Base-by-base conservation (phyloP, 2,113 vertebrate species). In the Lepidiolamprologus cunningtoni region DNA sequence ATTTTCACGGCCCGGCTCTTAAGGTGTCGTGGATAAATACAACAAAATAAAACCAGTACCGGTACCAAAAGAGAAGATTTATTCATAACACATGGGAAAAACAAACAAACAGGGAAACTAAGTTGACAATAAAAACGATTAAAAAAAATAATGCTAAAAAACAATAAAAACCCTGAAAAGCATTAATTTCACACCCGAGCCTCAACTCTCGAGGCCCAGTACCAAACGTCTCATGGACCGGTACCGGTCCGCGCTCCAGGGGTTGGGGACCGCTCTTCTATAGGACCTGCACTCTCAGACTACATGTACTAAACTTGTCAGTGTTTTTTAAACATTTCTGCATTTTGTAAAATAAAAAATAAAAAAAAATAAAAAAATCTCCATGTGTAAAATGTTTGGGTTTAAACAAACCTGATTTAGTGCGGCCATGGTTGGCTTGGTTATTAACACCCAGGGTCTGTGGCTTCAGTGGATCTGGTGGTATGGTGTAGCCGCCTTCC, bases 391-490 rank as follows among this genome's bases (percentile, higher is more conserved):
- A 6, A 45, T 54, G 47, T 58, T 8, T 12, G 4, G 4, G 8
- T 31, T 57, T 68, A 6, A 45, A 91, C 96, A 96, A 93, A 99
- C 98, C 98, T 85, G 98, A 97, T 94, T 98, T 99, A 81, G 96
- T 96, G 83, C 98, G 97, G 84, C 97, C 96, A 0, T 98, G 98
- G 86, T 96, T 96, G 83, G 96, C 94, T 66, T 95, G 97, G 19
- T 97, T 96, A 89, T 97, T 95, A 45, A 98, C 95, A 2, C 97
- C 96, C 80, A 99, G 97, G 45, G 97, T 96, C 93, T 98, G 98
- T 85, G 98, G 98, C 89, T 99, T 99, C 45, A 98, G 91, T 0
- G 98, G 97, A 80, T 99, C 99, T 2, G 97, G 97, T 1, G 97
- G 97, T 40, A 97, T 89, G 80, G 94, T n/a, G 1, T 96, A 97